Percentiles rank a stretch among this genome's conserved stretches.
These are phyloP conservation scores for Microtus richardsoni DNA, from an alignment of 2,113 vertebrate genomes.

Conservation along the genomic window DNA sequence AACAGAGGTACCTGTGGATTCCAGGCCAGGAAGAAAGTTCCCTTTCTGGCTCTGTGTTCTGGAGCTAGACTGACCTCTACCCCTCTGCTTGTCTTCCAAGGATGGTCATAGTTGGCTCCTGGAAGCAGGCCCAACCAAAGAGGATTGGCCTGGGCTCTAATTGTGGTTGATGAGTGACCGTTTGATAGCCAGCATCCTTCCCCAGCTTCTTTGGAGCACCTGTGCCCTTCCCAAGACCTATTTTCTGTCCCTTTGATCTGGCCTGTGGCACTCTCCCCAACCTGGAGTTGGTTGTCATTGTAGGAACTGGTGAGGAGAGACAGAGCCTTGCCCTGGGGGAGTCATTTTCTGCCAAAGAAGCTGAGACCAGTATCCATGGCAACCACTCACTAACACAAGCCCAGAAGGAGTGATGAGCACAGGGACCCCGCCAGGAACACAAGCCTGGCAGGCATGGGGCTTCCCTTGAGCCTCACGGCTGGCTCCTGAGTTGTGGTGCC, in stretches of 20 bases:
- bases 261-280: neutral
- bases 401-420: conserved; percentile 33
- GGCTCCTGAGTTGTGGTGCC: neutral
- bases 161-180: neutral
- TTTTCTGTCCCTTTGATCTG: conserved; percentile 27
- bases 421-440: conserved; percentile 39
- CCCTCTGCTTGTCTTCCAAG: neutral
- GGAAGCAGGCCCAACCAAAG: conserved; percentile 8
- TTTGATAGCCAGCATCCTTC: conserved; percentile 28
- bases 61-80: neutral
- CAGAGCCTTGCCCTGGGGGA: conserved; percentile 70
- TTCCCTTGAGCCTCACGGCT: conserved; percentile 17
- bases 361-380: conserved; percentile 68
- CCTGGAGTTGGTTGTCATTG: neutral
- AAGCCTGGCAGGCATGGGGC: conserved; percentile 3
- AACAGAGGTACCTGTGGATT: neutral
- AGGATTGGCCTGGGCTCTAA: neutral
- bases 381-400: conserved; percentile 66
- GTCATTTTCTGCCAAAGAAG: conserved; percentile 73
- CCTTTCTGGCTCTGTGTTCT: neutral
- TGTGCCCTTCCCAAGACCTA: conserved; percentile 21
- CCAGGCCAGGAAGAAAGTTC: neutral
- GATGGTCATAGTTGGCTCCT: conserved; percentile 43
- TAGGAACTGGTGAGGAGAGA: conserved; percentile 41
- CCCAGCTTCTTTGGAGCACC: conserved; percentile 30